Evolutionary conservation across 2,888 invertebrate species (phyloP).

Genomic region (Adelognathus sp.): DNA sequence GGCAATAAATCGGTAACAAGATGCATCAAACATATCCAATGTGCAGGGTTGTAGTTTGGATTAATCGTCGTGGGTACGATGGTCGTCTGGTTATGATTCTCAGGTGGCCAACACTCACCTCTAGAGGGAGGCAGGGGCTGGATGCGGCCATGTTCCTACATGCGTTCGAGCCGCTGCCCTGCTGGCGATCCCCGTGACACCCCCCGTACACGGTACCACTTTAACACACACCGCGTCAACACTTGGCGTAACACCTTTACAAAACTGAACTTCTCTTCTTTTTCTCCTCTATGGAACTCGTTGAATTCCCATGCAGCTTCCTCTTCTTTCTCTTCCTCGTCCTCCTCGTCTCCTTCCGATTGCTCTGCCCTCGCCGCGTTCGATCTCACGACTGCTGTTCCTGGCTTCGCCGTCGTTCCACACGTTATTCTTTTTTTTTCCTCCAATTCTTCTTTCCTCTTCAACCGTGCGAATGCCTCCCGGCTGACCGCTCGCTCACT

Average conservation of each 20-base stretch:
- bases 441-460: neutral
- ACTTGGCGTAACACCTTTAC: slow-evolving; percentile 56
- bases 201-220: slow-evolving; percentile 68
- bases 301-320: slow-evolving; percentile 23
- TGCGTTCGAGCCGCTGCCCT: slow-evolving; percentile 80
- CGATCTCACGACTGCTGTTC: slow-evolving; percentile 51
- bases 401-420: slow-evolving; percentile 49
- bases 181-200: slow-evolving; percentile 76
- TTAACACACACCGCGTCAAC: slow-evolving; percentile 61
- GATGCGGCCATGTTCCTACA: slow-evolving; percentile 81
- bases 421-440: no score
- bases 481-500: slow-evolving; percentile 30
- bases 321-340: slow-evolving; percentile 53
- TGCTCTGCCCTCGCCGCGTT: slow-evolving; percentile 45
- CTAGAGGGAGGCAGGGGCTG: slow-evolving; percentile 81
- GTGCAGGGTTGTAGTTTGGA: neutral
- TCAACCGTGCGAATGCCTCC: slow-evolving; percentile 21
- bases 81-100: slow-evolving; percentile 50
- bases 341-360: slow-evolving; percentile 41
- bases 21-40: neutral
- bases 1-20: no score
- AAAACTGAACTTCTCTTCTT: slow-evolving; percentile 38
- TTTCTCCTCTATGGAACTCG: slow-evolving; percentile 42
- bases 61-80: slow-evolving; percentile 31
- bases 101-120: slow-evolving; percentile 78